A percentile compares a stretch with the other conserved stretches of the same genome.
Evolutionary conservation across 2,113 vertebrate genomes (phyloP).

Genomic region (Rhinoderma darwinii): DNA sequence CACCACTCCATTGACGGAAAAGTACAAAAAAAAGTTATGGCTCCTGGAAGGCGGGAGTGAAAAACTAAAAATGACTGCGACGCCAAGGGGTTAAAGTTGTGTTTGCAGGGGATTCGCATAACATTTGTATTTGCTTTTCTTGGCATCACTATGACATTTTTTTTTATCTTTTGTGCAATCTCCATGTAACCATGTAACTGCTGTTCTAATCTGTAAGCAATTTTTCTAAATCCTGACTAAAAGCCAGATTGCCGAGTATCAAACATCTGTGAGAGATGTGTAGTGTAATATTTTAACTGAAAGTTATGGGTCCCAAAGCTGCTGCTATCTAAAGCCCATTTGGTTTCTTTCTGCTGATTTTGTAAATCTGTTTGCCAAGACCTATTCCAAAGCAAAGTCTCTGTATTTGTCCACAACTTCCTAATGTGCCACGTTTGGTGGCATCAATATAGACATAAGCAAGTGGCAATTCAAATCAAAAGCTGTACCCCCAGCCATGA

Average conservation of each 20-base stretch:
- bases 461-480: background rate
- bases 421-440: background rate
- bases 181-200: background rate
- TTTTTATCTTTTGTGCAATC: background rate
- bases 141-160: background rate
- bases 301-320: conserved; percentile 1
- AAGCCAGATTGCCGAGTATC: conserved; percentile 8
- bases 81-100: no score
- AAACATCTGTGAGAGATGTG: conserved; percentile 24
- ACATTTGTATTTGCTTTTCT: background rate
- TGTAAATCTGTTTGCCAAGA: background rate
- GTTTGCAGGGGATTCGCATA: no score
- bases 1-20: no score
- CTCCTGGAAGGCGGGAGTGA: no score
- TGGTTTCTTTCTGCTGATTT: background rate
- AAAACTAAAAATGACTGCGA: no score
- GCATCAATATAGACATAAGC: background rate
- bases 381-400: background rate
- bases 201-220: background rate
- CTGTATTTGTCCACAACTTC: background rate
- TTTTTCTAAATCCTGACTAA: background rate
- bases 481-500: background rate
- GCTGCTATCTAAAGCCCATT: conserved; percentile 1
- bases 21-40: no score
- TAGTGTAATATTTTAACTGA: background rate